Evolutionary conservation across 2,797 vertebrate species (phyloP), one percentile per base, ranked within the genome.

Genomic region (Sebastes vulpes): DNA sequence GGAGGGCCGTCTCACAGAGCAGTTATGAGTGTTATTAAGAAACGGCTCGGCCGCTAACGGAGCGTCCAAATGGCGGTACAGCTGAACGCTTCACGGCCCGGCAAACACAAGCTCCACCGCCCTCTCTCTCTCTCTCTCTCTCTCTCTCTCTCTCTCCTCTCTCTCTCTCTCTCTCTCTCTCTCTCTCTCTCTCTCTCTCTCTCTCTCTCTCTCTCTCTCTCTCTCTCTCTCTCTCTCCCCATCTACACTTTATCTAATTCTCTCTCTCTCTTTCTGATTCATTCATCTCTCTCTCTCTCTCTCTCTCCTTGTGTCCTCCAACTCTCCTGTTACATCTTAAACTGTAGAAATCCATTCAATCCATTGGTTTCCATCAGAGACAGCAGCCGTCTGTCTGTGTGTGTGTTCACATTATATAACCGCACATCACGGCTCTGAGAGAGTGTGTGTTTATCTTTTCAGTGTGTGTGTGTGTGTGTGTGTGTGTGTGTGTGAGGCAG

Each of bases 1-100:
- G 57, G 28, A 72, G 56, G 63, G 60, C 77, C 29, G 57, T 67
- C 78, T 86, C 76, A 71, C 25, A 68, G 74, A 76, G 73, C 81
- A 23, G 81, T 81, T 86, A 87, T 35, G 72, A 86, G 83, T 72
- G 79, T 83, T 88, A 90, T 89, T 89, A 86, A 90, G 80, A 89
- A 89, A 86, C 53, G 71, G 69, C 65, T 82, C 58, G 48, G 70
- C 73, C 18, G 77, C 80, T 85, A 86, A 84, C 75, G 9, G 77
- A 86, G 85, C 68, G 65, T 80, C 89, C 67, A 88, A 79, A 83
- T 28, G 81, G 65, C 4, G 21, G 64, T 38, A 70, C 72, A 69
- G 78, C 82, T 84, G 76, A 88, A 87, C 48, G 83, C 85, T 85
- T 87, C 83, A 88, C 70, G 72, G 80, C 72, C 70, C 73, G 75